phyloP scores from a whole-genome alignment of 2,113 vertebrate genomes.

The Antigone vipio region DNA sequence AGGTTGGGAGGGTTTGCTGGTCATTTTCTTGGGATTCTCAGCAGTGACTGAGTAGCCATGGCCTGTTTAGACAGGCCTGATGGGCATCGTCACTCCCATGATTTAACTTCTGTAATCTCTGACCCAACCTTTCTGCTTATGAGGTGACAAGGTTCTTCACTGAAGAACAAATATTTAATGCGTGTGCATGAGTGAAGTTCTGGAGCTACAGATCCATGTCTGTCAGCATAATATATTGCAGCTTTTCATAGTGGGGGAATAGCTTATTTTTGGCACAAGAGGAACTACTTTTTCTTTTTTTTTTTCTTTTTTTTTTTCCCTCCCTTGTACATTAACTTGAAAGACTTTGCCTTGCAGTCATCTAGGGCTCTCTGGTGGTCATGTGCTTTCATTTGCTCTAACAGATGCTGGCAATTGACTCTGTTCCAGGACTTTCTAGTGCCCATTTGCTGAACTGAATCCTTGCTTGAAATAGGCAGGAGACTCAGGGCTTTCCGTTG shows the following conservation, averaged over 20 bases:
- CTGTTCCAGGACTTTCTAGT: not conserved
- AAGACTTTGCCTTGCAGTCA: not conserved
- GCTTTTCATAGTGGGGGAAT: not conserved
- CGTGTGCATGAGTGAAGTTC: not conserved
- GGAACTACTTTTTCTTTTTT: not conserved
- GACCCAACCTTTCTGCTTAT: not conserved
- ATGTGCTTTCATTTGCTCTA: not conserved
- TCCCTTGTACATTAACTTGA: not conserved
- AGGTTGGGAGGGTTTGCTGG: not conserved
- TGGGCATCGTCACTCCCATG: not conserved
- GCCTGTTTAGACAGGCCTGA: not conserved
- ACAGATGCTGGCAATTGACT: not conserved
- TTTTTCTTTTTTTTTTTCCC: fast-evolving
- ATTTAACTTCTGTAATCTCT: not conserved
- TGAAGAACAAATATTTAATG: not conserved
- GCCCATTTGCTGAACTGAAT: not conserved
- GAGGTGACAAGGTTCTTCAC: not conserved
- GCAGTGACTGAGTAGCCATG: not conserved
- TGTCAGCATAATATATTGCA: not conserved
- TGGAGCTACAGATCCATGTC: not conserved
- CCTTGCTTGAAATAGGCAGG: not conserved
- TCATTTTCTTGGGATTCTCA: not conserved
- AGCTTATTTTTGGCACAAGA: not conserved
- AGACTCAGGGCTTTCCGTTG: not conserved
- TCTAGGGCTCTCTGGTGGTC: not conserved